These are phyloP conservation scores for Coregonus sp. DNA, from an alignment of 2,797 vertebrate species.

Conservation along the genomic window DNA sequence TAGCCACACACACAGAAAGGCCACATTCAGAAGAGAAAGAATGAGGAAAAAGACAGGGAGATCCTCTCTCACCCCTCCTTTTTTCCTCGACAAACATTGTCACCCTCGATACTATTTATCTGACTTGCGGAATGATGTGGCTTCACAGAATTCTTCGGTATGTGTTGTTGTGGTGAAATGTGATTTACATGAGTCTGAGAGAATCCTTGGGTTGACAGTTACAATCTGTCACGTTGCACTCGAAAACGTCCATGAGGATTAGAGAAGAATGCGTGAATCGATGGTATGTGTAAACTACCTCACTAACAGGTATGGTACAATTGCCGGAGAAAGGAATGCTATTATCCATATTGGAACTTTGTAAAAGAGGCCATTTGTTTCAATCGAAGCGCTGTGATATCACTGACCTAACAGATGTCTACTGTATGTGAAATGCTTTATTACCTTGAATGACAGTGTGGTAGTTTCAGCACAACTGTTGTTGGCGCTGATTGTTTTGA, in stretches of 20 bases:
- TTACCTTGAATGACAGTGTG: slow-evolving; percentile 33
- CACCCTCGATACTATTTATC: slow-evolving; percentile 46
- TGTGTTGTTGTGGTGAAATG: slow-evolving; percentile 30
- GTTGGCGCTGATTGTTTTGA: slow-evolving; percentile 60
- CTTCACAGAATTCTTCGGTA: slow-evolving; percentile 31
- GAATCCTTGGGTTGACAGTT: slow-evolving; percentile 45
- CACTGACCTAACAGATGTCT: slow-evolving; percentile 20
- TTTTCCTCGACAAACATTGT: slow-evolving; percentile 63
- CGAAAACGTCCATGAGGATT: slow-evolving; percentile 34
- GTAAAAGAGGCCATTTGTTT: slow-evolving; percentile 28
- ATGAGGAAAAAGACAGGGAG: slow-evolving; percentile 74
- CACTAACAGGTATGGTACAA: not conserved
- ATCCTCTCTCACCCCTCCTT: not conserved
- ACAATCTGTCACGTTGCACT: slow-evolving; percentile 28
- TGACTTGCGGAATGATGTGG: slow-evolving; percentile 52
- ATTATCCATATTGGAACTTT: not conserved
- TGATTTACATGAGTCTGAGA: slow-evolving; percentile 54
- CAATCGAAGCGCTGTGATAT: not conserved
- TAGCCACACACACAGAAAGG: slow-evolving; percentile 57
- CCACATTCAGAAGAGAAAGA: slow-evolving; percentile 62
- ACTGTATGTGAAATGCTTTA: slow-evolving; percentile 16
- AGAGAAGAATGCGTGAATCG: slow-evolving; percentile 61
- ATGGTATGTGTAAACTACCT: slow-evolving; percentile 35
- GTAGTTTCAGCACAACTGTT: slow-evolving; percentile 21
- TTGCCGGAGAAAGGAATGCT: slow-evolving; percentile 31